Base-by-base conservation (phyloP, 2,888 invertebrate species). In the Flabesymbios commensalis region DNA sequence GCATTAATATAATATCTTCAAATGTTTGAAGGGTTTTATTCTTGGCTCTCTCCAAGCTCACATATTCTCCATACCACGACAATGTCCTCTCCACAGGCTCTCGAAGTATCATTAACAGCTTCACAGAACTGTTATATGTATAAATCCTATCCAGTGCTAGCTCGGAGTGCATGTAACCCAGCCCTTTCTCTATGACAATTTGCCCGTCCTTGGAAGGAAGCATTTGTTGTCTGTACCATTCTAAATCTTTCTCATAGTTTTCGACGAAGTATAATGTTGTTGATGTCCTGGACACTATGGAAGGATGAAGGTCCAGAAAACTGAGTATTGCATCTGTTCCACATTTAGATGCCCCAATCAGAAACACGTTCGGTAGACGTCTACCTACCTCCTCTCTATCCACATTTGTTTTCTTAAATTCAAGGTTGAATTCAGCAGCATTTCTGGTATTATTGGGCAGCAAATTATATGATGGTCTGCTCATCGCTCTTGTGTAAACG, bases 151-250 rank as follows among this genome's bases (percentile, higher is more conserved):
- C 92, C 14, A 98, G 96, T 36, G 93, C 96, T 88, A 92, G 91
- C n/a, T 92, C 90, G 59, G 94, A 94, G 49, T 96, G 93, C 84
- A 98, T 98, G 84, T 98, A 98, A 76, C 94, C 94, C 3, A 98
- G 98, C 74, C 94, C 96, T 84, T 98, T 98, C 84, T 98, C 98
- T 73, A 96, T 92, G 59, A 95, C 95, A 72, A 96, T 90, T 83
- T 96, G 95, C 45, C 92, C 92, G 67, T 89, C 88, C 83, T 90
- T 92, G 1, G 94, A 93, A 75, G 90, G 90, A 14, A 96, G 96
- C 95, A 96, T 96, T 81, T 93, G 92, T 41, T 76, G 72, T 26
- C 75, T 66, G 36, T 26, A 60, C 95, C 95, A 97, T 66, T 95
- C 93, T 63, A 94, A 85, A 0, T 96, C 96, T 68, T 89, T 87